Conservation (phyloP, 2,113 vertebrate species). For the Pseudorectes ferrugineus region DNA sequence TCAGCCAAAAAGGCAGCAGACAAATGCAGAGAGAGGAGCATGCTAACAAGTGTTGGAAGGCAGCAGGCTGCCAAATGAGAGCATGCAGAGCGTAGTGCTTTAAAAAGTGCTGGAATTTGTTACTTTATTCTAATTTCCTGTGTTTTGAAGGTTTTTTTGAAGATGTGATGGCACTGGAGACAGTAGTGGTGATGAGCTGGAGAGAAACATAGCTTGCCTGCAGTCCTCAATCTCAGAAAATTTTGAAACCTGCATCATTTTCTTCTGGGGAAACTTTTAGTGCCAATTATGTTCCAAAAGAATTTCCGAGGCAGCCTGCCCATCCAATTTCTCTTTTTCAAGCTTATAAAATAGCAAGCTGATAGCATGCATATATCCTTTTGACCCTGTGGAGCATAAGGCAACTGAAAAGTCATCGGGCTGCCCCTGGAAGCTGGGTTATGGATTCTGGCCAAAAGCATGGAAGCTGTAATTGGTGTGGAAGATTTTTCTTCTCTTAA, state of each 20-base stretch:
- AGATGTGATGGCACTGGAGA: neutral
- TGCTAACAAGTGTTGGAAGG: neutral
- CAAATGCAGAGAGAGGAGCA: neutral
- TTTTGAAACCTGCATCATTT: neutral
- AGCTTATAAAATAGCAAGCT: neutral
- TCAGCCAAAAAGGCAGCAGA: neutral
- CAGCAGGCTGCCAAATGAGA: neutral
- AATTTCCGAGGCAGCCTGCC: neutral
- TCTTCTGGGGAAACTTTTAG: neutral
- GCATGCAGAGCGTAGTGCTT: neutral
- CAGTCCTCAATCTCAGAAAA: neutral
- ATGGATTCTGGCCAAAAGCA: neutral
- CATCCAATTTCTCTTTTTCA: neutral
- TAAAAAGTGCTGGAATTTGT: neutral
- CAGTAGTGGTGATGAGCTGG: neutral
- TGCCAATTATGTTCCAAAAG: neutral
- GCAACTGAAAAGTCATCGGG: neutral
- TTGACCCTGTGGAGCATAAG: neutral
- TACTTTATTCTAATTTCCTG: neutral
- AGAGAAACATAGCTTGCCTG: neutral
- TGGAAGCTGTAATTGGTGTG: neutral
- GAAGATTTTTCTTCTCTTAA: slow-evolving; percentile 9
- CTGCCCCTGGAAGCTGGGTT: neutral
- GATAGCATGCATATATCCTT: neutral
- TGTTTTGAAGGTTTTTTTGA: neutral